Evolutionary conservation across 2,797 vertebrate species (phyloP).

Genomic region (Alosa sapidissima): DNA sequence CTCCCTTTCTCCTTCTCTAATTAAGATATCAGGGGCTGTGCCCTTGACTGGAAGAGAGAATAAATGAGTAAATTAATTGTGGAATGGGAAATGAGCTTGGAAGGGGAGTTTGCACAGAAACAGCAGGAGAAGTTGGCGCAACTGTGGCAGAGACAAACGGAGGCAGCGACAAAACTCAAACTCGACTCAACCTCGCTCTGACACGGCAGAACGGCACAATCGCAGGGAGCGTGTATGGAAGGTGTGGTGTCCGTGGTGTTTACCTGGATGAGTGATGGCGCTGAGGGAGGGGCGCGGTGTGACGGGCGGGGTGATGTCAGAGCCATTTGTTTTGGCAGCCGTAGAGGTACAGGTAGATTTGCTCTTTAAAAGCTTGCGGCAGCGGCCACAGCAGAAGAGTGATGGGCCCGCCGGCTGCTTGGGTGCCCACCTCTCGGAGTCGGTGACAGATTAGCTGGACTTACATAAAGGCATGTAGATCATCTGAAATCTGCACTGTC

Average conservation of each 20-base stretch:
- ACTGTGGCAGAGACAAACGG: conserved; percentile 1
- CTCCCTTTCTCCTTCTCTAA: conserved; percentile 57
- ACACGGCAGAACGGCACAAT: background rate
- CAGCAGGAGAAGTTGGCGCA: background rate
- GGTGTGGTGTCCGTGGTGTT: background rate
- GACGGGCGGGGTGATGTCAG: background rate
- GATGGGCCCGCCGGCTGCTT: conserved; percentile 42
- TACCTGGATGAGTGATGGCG: background rate
- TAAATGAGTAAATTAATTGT: conserved; percentile 63
- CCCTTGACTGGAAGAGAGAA: conserved; percentile 66
- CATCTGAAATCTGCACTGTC: conserved; percentile 63
- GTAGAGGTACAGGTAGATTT: background rate
- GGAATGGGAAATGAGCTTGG: conserved; percentile 50
- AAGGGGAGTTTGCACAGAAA: conserved; percentile 24
- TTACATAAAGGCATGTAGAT: conserved; percentile 70
- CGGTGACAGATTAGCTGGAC: conserved; percentile 65
- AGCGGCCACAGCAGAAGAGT: conserved; percentile 35
- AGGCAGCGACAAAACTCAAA: background rate
- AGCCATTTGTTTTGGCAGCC: background rate
- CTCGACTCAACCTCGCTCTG: background rate
- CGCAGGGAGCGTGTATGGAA: background rate
- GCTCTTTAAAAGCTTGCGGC: background rate
- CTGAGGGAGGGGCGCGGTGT: background rate
- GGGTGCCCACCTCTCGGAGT: conserved; percentile 46
- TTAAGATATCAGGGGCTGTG: conserved; percentile 63